Conservation (phyloP, 2,113 vertebrate genomes). For the Serilophus lunatus region DNA sequence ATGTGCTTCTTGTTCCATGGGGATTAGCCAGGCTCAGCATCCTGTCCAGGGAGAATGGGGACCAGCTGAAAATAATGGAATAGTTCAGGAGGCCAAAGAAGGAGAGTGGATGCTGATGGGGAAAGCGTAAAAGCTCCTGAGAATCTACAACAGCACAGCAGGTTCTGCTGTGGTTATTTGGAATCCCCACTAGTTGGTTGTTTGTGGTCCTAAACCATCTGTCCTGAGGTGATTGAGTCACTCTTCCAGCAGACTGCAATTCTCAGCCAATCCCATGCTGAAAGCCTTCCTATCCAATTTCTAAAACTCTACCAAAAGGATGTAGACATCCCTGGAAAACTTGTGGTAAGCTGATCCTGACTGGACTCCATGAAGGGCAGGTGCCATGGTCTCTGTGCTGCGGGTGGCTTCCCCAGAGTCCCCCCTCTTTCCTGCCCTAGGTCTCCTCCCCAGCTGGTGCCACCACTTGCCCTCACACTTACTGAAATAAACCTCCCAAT, state of each 20-base stretch:
- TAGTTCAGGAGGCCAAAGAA: fast-evolving
- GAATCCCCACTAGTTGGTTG: background rate
- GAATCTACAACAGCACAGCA: background rate
- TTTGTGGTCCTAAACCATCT: background rate
- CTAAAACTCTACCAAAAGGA: background rate
- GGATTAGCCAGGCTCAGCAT: background rate
- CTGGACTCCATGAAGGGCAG: background rate
- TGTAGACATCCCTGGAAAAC: background rate
- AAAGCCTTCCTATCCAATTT: fast-evolving
- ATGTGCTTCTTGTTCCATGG: background rate
- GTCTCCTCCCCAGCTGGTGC: background rate
- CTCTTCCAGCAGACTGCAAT: background rate
- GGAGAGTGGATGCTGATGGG: background rate
- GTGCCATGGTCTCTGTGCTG: fast-evolving
- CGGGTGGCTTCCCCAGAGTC: background rate
- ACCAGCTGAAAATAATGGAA: background rate
- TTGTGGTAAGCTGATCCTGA: background rate
- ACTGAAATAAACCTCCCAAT: slow-evolving; percentile 36
- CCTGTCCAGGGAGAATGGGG: background rate
- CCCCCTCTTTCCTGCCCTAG: background rate
- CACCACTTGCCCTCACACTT: background rate
- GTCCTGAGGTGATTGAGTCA: background rate
- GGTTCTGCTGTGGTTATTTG: background rate
- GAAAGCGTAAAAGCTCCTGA: background rate
- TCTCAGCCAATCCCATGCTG: fast-evolving